Base-by-base conservation (phyloP, 2,797 vertebrate species). In the Gobionotothen gibberifrons region DNA sequence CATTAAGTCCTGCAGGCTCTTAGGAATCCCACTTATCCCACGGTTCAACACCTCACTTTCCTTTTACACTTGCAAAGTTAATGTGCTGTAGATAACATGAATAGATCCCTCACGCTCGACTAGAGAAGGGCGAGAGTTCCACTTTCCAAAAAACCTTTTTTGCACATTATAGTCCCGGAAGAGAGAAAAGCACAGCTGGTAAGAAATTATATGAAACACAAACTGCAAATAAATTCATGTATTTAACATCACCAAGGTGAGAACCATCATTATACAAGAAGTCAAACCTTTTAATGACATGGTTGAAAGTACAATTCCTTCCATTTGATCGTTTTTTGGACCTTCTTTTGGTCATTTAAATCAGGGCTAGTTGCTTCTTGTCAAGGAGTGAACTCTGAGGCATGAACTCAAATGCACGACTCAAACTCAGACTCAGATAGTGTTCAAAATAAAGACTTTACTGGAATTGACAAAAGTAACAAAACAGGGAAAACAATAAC, bases 1-100 rank as follows among this genome's bases (percentile, higher is more conserved):
- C 64, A 62, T 79, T 69, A 84, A 83, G 71, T 69, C 62, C 72
- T 69, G 77, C 52, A 46, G 78, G 58, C 79, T 81, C 79, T 71
- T 53, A 73, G 52, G 71, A 84, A 81, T 75, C 60, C 56, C 60
- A 67, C 72, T 83, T 68, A 79, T 85, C 83, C 81, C 59, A 67
- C 21, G 26, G 60, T 87, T 88, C 82, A 75, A 57, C 70, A 72
- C 84, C 69, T 87, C 70, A 62, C 75, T 81, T 77, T 81, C 73
- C 72, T 63, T 81, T 81, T 75, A 82, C 70, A 74, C 72, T 80
- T 1, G 39, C 72, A 74, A 72, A 80, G 78, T 76, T 81, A 88
- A 88, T 88, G 71, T 75, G 70, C 72, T 80, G 83, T 67, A 84
- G 69, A 82, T 75, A 83, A 88, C 86, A 82, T 67, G 55, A 90